Base-by-base conservation (phyloP, 2,797 vertebrate species). In the Pangasius djambal region DNA sequence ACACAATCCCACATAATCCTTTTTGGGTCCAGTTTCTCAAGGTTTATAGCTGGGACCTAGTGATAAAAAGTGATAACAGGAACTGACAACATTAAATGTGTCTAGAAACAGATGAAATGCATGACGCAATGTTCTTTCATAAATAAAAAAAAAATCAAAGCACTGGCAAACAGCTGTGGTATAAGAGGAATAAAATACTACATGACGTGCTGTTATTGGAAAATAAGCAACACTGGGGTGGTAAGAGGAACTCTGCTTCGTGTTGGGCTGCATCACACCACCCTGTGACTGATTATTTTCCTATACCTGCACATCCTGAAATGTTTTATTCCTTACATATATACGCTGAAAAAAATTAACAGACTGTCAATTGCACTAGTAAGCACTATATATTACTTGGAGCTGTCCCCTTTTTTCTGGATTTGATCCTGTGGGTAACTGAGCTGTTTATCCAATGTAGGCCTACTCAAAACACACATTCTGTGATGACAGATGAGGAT, bases 401-500 rank as follows among this genome's bases (percentile, higher is more conserved):
- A 67, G 44, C 7, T 67, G 28, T 72, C 16, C 50, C 31, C 5
- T 4, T 31, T 61, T 50, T 37, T 83, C 22, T 65, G 63, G 74
- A 89, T 86, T 72, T 59, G 83, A 69, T 87, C 81, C 67, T 57
- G 22, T 81, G 86, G 57, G 50, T 83, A 61, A 61, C 44, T 55
- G 69, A 87, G 61, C 69, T 89, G 86, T 89, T 89, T 69, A 85
- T 75, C 61, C 28, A 77, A 28, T 83, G 34, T 44, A 44, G 37
- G 70, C 25, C 61, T 87, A 79, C n/a, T 70, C 40, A 86, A 86
- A 85, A 88, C 87, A 83, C 86, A 91, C 74, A 87, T 22, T 83
- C 31, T 84, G 48, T 81, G 72, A 88, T 74, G 78, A 87, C 70
- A 88, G 77, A 87, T 37, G 77, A 90, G 69, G 87, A 90, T 89